Evolutionary conservation across 2,888 invertebrate species (phyloP), one percentile per base, ranked within the genome.

Genomic region (Seira sanloemensis): DNA sequence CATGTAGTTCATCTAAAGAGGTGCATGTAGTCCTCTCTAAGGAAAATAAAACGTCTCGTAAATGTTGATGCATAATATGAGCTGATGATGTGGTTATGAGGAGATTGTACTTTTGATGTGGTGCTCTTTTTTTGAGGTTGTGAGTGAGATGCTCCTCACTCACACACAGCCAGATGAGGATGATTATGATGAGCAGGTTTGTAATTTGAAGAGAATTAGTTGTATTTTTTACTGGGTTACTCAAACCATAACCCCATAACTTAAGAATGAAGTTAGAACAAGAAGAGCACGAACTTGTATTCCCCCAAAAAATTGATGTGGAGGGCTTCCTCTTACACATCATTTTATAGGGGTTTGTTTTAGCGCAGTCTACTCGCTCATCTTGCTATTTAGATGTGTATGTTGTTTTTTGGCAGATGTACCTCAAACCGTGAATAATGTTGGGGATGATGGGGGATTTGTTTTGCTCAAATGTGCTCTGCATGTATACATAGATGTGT

Each of bases 191-290:
- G 72, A 37, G 69, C 18, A 37, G 7, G 69, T 25, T 46, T 37
- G n/a, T 37, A 18, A 37, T 21, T 23, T n/a, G n/a, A 62, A 62
- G 21, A 62, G 21, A 62, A 62, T 19, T 21, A 1, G 62, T 12
- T 58, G 37, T 50, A 16, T 71, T 71, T 26, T 65, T 75, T 75
- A 75, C 46, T 75, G 21, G 75, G 75, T 75, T 75, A 75, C 66
- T 67, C 75, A 37, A 21, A 67, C 19, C 75, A 66, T 74, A 27
- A 54, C 62, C 74, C 26, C 62, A 62, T 62, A 62, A 62, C 62
- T 62, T 62, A 62, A 62, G 21, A 62, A 62, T 62, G 23, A 62
- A 62, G 62, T 62, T 62, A 23, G 62, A 62, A 62, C 21, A 62
- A 62, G 62, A 62, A 58, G 58, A 58, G 58, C 58, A 62, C 62